Base-by-base conservation (phyloP, 30 jellyfish, hydroid and myxozoan genomes). In the Cassiopea xamachana region DNA sequence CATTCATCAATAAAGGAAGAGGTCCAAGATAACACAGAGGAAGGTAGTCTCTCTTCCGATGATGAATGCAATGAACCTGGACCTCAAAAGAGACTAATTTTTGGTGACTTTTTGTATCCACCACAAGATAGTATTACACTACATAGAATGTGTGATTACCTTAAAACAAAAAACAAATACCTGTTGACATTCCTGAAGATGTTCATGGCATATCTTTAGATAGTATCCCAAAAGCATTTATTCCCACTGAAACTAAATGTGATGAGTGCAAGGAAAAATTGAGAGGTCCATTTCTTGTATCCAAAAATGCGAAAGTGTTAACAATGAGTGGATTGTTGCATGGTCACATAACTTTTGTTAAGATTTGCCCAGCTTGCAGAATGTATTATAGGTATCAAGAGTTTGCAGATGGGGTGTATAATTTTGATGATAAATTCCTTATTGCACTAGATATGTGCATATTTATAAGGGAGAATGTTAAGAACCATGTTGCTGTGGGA, bases 381-480 rank as follows among this genome's bases (percentile, higher is more conserved):
- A 71, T 60, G 62, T 80, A 9, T 61, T 87, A 86, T 67, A 60
- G 98, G 45, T 92, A 92, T 48, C 93, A 92, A 60, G 98, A 92
- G 73, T 60, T 59, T 16, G 59, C 48, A 1, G 89, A 87, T 19
- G 93, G 96, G n/a, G 81, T 92, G 6, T 86, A 87, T 49, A 92
- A 87, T 62, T 92, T 60, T 70, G 73, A 92, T 68, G 91, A 87
- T 82, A 64, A 6, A 8, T 88, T 92, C 61, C 68, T 92, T 19
- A 12, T 90, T 8, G 79, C 93, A 13, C 77, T 90, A 18, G 97
- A 83, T 69, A 58, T 83, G 75, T 90, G 97, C 80, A 7, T 70
- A 17, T 69, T 13, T 51, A 18, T 81, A 1, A 43, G 88, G 14
- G 93, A 76, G 61, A 17, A 44, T 18, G 43, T 77, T 8, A 77